Evolutionary conservation across 2,888 invertebrate genomes (phyloP).

Genomic region (Gryllus longicercus): DNA sequence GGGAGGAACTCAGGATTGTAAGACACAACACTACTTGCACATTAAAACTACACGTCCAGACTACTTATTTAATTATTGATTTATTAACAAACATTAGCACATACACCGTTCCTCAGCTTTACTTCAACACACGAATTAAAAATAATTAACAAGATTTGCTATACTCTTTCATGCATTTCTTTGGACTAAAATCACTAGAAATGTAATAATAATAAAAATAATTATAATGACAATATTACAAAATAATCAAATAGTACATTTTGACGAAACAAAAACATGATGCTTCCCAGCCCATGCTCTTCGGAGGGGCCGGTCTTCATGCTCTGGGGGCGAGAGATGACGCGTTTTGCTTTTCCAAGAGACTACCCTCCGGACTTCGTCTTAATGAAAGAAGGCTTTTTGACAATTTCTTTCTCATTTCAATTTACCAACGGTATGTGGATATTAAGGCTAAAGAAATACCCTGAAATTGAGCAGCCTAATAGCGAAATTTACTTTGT

Average conservation of each 20-base stretch:
- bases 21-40: neutral
- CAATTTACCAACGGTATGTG: too few relatives aligned
- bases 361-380: too few relatives aligned
- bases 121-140: neutral
- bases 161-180: slow-evolving; percentile 8
- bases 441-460: too few relatives aligned
- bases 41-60: neutral
- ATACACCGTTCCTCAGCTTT: neutral
- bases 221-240: neutral
- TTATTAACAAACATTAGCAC: slow-evolving; percentile 17
- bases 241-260: neutral
- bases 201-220: slow-evolving; percentile 11
- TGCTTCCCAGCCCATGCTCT: too few relatives aligned
- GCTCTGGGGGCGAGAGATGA: too few relatives aligned
- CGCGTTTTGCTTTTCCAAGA: too few relatives aligned
- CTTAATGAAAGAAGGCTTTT: too few relatives aligned
- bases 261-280: neutral
- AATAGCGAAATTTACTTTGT: too few relatives aligned
- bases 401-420: too few relatives aligned
- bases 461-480: too few relatives aligned
- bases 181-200: slow-evolving; percentile 17
- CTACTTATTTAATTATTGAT: neutral
- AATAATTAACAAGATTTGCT: slow-evolving; percentile 8
- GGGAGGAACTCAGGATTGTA: too few relatives aligned
- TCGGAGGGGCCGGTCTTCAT: too few relatives aligned